Percentiles rank a stretch among this genome's conserved stretches.
phyloP scores from a whole-genome alignment of 1,140 invertebrate species.

The Uloborus diversus region DNA sequence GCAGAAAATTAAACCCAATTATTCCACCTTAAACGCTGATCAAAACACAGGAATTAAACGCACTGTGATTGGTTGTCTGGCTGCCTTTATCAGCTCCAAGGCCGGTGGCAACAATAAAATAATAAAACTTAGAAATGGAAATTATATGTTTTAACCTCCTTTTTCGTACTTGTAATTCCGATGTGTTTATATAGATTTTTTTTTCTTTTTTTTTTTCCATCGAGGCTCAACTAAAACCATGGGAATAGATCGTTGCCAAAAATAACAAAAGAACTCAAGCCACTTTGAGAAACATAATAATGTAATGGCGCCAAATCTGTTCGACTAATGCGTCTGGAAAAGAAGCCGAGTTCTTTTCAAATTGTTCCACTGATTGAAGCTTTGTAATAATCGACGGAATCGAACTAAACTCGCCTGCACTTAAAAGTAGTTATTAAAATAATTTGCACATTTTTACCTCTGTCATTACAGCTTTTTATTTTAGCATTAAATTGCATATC shows the following conservation, averaged over 20 bases:
- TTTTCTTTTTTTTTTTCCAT: conserved; percentile 9
- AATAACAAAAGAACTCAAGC: conserved; percentile 5
- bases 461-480: no score
- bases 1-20: conserved; percentile 45
- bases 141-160: conserved; percentile 49
- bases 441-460: no score
- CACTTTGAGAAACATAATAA: conserved; percentile 39
- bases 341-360: no score
- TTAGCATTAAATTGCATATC: no score
- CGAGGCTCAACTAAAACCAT: conserved; percentile 9
- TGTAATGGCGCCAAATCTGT: conserved; percentile 39
- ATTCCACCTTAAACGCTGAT: conserved; percentile 33
- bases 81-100: not conserved
- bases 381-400: no score
- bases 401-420: no score
- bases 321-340: no score
- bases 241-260: conserved; percentile 33
- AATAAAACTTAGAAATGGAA: conserved; percentile 1
- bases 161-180: conserved; percentile 40
- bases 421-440: no score
- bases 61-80: conserved; percentile 16
- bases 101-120: conserved; percentile 14
- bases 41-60: conserved; percentile 33
- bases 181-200: no score
- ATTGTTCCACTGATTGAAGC: no score